Evolutionary conservation across 2,113 vertebrate genomes (phyloP).

Genomic region (Salvelinus alpinus): DNA sequence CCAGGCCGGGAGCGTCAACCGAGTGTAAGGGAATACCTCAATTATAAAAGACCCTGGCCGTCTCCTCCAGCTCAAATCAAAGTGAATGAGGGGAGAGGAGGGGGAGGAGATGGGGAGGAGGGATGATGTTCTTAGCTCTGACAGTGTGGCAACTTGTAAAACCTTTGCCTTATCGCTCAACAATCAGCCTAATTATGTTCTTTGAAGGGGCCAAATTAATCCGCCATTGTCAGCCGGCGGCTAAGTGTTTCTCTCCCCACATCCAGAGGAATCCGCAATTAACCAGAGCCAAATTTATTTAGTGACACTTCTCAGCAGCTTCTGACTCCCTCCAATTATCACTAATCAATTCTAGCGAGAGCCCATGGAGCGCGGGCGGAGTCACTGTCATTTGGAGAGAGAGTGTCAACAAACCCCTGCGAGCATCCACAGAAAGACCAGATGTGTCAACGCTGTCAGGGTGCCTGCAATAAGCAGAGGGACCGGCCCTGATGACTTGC

Average conservation of each 20-base stretch:
- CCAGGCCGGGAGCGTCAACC: constrained; percentile 51
- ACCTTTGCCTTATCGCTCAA: constrained; percentile 80
- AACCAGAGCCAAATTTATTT: constrained; percentile 86
- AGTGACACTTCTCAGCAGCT: constrained; percentile 77
- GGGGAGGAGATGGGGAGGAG: constrained; percentile 12
- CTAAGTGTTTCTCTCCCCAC: constrained; percentile 83
- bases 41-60: not conserved
- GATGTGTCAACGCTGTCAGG: constrained; percentile 41
- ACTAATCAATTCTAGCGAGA: constrained; percentile 80
- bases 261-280: constrained; percentile 82
- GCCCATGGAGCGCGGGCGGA: constrained; percentile 47
- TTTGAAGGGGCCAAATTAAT: constrained; percentile 87
- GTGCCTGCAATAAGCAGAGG: constrained; percentile 23
- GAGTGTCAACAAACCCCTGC: constrained; percentile 48
- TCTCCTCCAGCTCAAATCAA: constrained; percentile 20
- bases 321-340: constrained; percentile 84
- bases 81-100: not conserved
- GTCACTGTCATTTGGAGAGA: constrained; percentile 66
- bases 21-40: constrained; percentile 37
- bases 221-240: constrained; percentile 81
- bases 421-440: constrained; percentile 62
- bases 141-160: constrained; percentile 72
- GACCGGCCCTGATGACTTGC: constrained; percentile 35
- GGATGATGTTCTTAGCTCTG: constrained; percentile 63
- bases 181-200: constrained; percentile 90